phyloP scores from a whole-genome alignment of 2,888 invertebrate species.

The Brenthis hecate region DNA sequence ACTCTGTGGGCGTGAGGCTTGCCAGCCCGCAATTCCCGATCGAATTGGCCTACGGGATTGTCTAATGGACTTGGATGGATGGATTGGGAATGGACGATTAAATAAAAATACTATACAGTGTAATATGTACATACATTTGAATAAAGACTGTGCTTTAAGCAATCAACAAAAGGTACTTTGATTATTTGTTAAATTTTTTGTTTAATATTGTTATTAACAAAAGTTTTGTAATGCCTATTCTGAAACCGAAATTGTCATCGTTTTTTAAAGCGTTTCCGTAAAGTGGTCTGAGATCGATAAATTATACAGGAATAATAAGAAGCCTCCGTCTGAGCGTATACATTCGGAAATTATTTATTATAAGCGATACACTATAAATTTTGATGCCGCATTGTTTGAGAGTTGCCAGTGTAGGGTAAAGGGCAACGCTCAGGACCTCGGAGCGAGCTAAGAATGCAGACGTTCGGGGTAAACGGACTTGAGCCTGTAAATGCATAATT shows the following conservation, averaged over 20 bases:
- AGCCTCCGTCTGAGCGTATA: constrained; percentile 35
- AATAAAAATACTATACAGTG: too few relatives aligned
- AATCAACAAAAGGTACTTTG: too few relatives aligned
- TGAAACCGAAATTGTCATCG: constrained; percentile 31
- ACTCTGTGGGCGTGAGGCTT: too few relatives aligned
- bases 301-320: constrained; percentile 40
- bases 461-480: constrained; percentile 68
- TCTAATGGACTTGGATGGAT: too few relatives aligned
- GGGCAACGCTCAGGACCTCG: constrained; percentile 55
- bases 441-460: constrained; percentile 59
- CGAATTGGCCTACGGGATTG: too few relatives aligned
- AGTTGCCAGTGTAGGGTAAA: constrained; percentile 53
- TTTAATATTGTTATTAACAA: too few relatives aligned
- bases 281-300: constrained; percentile 34
- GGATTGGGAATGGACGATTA: too few relatives aligned
- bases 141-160: too few relatives aligned
- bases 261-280: constrained; percentile 33
- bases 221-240: not conserved
- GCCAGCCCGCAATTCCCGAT: too few relatives aligned
- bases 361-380: constrained; percentile 34
- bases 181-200: too few relatives aligned
- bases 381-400: constrained; percentile 41
- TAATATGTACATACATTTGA: too few relatives aligned
- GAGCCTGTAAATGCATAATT: constrained; percentile 59
- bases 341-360: constrained; percentile 39